Conservation (phyloP, 2,888 invertebrate genomes). For the Caenorhabditis sp. region DNA sequence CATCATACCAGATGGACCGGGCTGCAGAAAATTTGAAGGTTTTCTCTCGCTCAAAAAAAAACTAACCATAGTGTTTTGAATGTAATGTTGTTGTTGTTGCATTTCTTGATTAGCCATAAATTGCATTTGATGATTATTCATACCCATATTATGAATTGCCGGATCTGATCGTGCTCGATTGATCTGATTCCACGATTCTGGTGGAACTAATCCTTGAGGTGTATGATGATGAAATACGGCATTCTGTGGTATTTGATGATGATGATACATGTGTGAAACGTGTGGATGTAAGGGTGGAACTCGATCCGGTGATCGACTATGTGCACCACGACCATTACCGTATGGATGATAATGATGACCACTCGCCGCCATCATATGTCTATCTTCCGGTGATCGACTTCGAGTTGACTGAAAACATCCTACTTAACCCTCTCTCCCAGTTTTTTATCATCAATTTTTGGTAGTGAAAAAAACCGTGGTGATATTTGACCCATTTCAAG, state of each 20-base stretch:
- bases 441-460: no score
- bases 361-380: conserved; percentile 20
- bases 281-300: conserved; percentile 44
- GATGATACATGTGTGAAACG: conserved; percentile 26
- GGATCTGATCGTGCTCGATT: conserved; percentile 66
- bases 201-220: conserved; percentile 22
- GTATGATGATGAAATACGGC: conserved; percentile 1
- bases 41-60: background rate
- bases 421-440: background rate
- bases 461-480: no score
- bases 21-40: conserved; percentile 14
- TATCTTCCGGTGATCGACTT: conserved; percentile 37
- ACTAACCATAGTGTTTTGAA: conserved; percentile 23
- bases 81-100: conserved; percentile 11
- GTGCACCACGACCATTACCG: conserved; percentile 41
- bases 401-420: conserved; percentile 8
- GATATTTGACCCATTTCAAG: no score
- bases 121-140: conserved; percentile 14
- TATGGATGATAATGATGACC: conserved; percentile 48
- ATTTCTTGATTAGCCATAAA: background rate
- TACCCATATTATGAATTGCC: conserved; percentile 62
- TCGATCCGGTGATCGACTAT: conserved; percentile 47
- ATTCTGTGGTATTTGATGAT: conserved; percentile 7
- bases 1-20: conserved; percentile 45
- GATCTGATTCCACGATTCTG: conserved; percentile 42